A percentile compares a stretch with the other conserved stretches of the same genome.
Conservation (phyloP, 2,797 vertebrate genomes). For the Champsocephalus esox region DNA sequence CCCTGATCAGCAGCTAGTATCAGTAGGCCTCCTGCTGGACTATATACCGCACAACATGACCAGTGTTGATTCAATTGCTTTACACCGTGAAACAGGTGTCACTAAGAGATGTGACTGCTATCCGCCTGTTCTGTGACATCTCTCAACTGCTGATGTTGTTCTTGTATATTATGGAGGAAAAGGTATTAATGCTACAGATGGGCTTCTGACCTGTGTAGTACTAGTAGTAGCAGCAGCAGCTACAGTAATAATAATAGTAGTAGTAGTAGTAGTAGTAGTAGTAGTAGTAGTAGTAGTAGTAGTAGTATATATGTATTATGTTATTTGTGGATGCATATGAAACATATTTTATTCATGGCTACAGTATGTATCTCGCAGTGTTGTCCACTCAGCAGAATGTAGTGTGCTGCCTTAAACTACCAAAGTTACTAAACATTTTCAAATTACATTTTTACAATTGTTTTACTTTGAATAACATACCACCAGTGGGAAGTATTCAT, state of each 20-base stretch:
- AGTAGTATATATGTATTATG: neutral
- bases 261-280: neutral
- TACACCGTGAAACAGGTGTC: conserved; percentile 1
- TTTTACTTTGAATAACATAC: neutral
- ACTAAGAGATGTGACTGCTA: neutral
- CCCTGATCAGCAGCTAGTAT: conserved; percentile 13
- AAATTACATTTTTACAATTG: neutral
- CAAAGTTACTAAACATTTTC: neutral
- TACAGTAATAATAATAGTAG: no score
- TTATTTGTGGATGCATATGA: neutral
- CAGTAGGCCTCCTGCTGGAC: neutral
- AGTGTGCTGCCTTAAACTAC: neutral
- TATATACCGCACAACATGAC: neutral
- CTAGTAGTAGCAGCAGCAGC: neutral
- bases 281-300: no score
- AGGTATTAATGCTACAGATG: neutral
- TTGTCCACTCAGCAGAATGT: neutral
- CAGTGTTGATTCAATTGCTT: conserved; percentile 3
- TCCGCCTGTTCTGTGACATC: neutral
- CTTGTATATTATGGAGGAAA: neutral
- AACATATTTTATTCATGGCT: neutral
- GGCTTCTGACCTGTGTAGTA: neutral
- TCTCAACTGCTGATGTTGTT: neutral
- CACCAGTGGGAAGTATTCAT: neutral
- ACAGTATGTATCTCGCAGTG: neutral